Evolutionary conservation across 2,888 invertebrate genomes (phyloP), one percentile per base, ranked within the genome.

Genomic region (Drosophila subsilvestris): DNA sequence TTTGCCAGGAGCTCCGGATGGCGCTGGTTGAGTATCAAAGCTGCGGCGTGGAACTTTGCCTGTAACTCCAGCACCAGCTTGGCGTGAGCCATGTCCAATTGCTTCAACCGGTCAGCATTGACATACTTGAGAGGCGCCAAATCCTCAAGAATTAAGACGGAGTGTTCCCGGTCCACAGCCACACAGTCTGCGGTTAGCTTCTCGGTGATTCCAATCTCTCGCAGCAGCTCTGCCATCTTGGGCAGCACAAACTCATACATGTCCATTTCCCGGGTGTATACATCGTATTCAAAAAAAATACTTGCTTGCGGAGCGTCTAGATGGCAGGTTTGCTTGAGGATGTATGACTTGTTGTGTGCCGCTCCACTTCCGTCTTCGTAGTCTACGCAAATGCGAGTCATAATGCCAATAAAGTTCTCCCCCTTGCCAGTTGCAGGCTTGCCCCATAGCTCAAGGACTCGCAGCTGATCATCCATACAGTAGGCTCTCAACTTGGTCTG

Each of bases 41-140:
- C 91, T 0, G 93, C 80, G 0, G 92, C 92, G 74, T 93, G 93
- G 55, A 93, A 92, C 71, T 90, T 91, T 1, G 93, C 93, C 63
- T 93, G 67, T n/a, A 91, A 86, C 6, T 80, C 78, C 1, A 93
- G 68, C 0, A 91, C 89, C 1, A 92, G 3, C 49, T 81, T 89
- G 0, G 91, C 79, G 57, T 93, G 93, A 1, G 84, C 78, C 50
- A 92, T 20, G 57, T 93, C 92, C 56, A 93, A 76, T 25, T 89
- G 87, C 49, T 74, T 54, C 4, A 79, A 29, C 0, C 89, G 80
- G 65, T 88, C 74, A 1, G 84, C 86, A 56, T 76, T 89, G 2
- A 29, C 63, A 45, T 80, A 91, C 0, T 75, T 60, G 3, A 76
- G 73, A 9, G 59, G 63, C 0, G 79, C 27, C 8, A 91, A 55